Conservation (phyloP, 1,140 invertebrate species). For the Diorhabda carinulata region DNA sequence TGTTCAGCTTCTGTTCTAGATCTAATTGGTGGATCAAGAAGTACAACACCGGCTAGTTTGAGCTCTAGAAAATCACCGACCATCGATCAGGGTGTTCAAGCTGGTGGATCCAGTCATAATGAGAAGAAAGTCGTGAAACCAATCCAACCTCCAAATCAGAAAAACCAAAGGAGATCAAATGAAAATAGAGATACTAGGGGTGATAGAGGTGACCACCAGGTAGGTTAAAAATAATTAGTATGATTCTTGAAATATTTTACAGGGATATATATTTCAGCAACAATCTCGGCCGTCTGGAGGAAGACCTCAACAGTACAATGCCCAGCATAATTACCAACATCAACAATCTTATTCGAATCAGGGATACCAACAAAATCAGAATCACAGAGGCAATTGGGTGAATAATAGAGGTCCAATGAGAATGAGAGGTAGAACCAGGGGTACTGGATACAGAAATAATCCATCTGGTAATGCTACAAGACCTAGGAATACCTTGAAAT, state of each 20-base stretch:
- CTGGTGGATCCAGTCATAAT: conserved; percentile 34
- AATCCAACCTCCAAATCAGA: conserved; percentile 42
- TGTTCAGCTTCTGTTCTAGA: conserved; percentile 65
- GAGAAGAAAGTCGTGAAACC: conserved; percentile 42
- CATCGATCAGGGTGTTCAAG: conserved; percentile 75
- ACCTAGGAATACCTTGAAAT: conserved; percentile 63
- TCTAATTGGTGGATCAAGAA: conserved; percentile 70
- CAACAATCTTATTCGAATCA: conserved; percentile 41
- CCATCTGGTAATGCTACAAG: conserved; percentile 34
- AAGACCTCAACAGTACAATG: conserved; percentile 21
- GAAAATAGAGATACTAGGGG: conserved; percentile 41
- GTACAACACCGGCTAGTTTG: conserved; percentile 69
- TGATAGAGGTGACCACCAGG: conserved; percentile 24
- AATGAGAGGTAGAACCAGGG: conserved; percentile 18
- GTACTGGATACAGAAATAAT: conserved; percentile 36
- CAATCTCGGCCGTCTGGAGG: not conserved
- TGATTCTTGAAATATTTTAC: too few relatives aligned
- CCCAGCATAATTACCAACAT: conserved; percentile 11
- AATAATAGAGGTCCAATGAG: conserved; percentile 24
- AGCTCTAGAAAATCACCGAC: conserved; percentile 74
- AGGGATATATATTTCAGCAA: not conserved
- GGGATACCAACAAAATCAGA: conserved; percentile 46
- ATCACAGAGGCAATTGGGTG: conserved; percentile 41
- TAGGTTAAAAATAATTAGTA: too few relatives aligned
- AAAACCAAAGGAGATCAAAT: conserved; percentile 30